Evolutionary conservation across 1,140 invertebrate species (phyloP).

Genomic region (Drosophila sucinea): DNA sequence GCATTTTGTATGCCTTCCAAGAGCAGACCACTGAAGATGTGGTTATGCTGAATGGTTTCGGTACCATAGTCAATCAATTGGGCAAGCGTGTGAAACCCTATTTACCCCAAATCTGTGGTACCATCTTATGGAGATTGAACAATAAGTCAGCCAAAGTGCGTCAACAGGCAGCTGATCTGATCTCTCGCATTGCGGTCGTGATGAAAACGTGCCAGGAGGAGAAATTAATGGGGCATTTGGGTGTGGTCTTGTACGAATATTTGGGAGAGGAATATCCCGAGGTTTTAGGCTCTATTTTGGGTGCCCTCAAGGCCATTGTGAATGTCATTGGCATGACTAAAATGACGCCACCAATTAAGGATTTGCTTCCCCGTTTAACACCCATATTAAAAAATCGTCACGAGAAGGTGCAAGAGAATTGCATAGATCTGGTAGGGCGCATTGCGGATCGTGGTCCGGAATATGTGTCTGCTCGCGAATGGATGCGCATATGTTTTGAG

Average conservation of each 20-base stretch:
- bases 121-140: constrained; percentile 99
- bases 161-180: constrained; percentile 99
- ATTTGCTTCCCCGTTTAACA: constrained; percentile 97
- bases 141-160: constrained; percentile 99
- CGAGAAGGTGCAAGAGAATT: constrained; percentile 99
- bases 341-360: constrained; percentile 99
- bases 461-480: constrained; percentile 99
- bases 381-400: constrained; percentile 98
- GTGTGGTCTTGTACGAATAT: constrained; percentile 99
- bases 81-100: constrained; percentile 99
- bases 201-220: constrained; percentile 99
- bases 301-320: constrained; percentile 98
- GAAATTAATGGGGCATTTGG: constrained; percentile 99
- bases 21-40: constrained; percentile 99
- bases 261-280: constrained; percentile 99
- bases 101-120: constrained; percentile 99
- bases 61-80: constrained; percentile 98
- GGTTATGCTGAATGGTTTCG: constrained; percentile 99
- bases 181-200: constrained; percentile 98
- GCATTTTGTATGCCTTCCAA: constrained; percentile 99
- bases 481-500: constrained; percentile 99
- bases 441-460: constrained; percentile 99
- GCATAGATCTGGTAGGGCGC: constrained; percentile 99
- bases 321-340: constrained; percentile 99
- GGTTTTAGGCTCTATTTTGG: constrained; percentile 98